phyloP scores from a whole-genome alignment of 2,113 vertebrate genomes.

The Azemiops feae region DNA sequence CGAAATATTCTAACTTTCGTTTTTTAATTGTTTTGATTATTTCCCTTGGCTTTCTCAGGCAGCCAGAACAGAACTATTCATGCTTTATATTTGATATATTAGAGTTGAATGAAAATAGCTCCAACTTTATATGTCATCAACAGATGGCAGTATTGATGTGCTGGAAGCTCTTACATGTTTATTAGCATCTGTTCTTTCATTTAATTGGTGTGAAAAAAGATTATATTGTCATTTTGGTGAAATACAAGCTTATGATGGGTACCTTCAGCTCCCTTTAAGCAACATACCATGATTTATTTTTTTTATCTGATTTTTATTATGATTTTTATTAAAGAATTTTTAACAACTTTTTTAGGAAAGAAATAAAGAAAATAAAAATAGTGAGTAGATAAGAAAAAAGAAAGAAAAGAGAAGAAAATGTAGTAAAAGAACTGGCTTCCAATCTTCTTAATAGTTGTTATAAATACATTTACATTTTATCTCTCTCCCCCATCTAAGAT shows the following conservation, averaged over 20 bases:
- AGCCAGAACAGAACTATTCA: background rate
- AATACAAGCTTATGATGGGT: background rate
- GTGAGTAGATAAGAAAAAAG: background rate
- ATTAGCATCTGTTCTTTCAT: background rate
- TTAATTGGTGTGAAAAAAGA: background rate
- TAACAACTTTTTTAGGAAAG: background rate
- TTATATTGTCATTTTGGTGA: background rate
- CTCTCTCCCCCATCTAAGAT: background rate
- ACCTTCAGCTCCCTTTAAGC: background rate
- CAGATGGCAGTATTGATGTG: background rate
- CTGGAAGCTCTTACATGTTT: background rate
- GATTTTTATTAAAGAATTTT: background rate
- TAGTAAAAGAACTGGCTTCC: background rate
- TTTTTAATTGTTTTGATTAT: no score
- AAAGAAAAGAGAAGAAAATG: background rate
- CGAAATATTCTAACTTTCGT: no score
- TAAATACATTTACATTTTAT: background rate
- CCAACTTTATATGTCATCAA: background rate
- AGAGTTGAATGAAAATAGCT: background rate
- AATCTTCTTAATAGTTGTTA: background rate
- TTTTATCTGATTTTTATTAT: background rate
- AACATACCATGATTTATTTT: background rate
- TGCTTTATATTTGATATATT: background rate
- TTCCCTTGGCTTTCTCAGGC: no score
- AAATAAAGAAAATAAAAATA: background rate